Evolutionary conservation across 2,113 vertebrate species (phyloP), one percentile per base, ranked within the genome.

Genomic region (Brienomyrus longianalis): DNA sequence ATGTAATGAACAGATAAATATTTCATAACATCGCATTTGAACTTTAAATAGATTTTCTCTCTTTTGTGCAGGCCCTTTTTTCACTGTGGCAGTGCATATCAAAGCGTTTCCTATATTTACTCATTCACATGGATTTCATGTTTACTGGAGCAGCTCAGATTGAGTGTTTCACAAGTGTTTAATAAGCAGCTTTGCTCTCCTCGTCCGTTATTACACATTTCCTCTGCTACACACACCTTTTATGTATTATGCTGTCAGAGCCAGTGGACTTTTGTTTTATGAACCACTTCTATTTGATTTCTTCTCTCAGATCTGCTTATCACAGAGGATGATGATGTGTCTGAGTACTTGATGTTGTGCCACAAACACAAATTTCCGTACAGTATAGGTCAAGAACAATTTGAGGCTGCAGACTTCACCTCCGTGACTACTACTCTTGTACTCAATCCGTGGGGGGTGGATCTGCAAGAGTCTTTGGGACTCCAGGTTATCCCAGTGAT

Each of bases 1-100:
- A 80, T 80, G 74, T 80, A 80, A 80, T 80, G 74, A 80, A 80
- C 15, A 80, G 17, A 80, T 80, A 35, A 80, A 80, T 80, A 80
- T 80, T 80, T 80, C 35, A 80, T 80, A 80, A 43, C 35, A 80
- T 43, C 5, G 39, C 43, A 80, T 80, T 80, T 80, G 74, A 80
- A 80, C 74, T 80, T 80, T 80, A 80, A 80, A 80, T 43, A 80
- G 31, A 80, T 39, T 80, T 80, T 19, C 35, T 8, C 35, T 43
- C 35, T 9, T 80, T 80, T 80, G 31, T 80, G 15, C 6, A 43
- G 74, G 15, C 15, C 35, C 21, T 77, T 77, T 77, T 11, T 80
- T 80, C 74, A 80, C 35, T 19, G 35, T 80, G 74, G 74, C 35
- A 80, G 43, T 80, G 8, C 74, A 80, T 80, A 80, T 39, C 35